Evolutionary conservation across 2,113 vertebrate species (phyloP).

Genomic region (Cathartes aura): DNA sequence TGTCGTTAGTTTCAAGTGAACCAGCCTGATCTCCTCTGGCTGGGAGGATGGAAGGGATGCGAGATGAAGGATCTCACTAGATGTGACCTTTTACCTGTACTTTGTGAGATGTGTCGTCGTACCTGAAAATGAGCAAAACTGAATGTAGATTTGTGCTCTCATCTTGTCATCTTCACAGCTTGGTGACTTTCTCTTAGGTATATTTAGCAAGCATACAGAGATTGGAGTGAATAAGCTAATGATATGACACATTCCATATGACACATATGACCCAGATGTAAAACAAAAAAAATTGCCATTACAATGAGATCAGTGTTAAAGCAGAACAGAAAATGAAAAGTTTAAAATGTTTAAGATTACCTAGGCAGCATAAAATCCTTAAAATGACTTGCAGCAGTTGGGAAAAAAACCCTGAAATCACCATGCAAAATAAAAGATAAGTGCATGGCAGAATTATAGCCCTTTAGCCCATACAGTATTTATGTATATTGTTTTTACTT

Average conservation of each 20-base stretch:
- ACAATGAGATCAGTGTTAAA: background rate
- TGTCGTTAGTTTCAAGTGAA: background rate
- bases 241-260: background rate
- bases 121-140: background rate
- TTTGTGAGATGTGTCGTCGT: background rate
- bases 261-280: background rate
- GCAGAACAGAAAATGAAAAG: background rate
- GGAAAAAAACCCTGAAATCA: background rate
- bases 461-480: background rate
- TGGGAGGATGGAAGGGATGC: background rate
- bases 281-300: background rate
- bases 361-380: background rate
- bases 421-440: background rate
- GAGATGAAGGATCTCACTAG: background rate
- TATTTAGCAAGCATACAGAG: background rate
- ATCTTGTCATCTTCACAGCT: background rate
- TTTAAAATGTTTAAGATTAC: slow-evolving; percentile 10
- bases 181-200: background rate
- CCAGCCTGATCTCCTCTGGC: background rate
- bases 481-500: background rate
- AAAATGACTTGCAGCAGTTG: background rate
- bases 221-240: background rate
- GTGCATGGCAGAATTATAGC: background rate
- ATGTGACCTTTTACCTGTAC: background rate
- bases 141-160: background rate